Conservation (phyloP, 64 coral and sea anemone genomes). For the Cladopsammia gracilis region DNA sequence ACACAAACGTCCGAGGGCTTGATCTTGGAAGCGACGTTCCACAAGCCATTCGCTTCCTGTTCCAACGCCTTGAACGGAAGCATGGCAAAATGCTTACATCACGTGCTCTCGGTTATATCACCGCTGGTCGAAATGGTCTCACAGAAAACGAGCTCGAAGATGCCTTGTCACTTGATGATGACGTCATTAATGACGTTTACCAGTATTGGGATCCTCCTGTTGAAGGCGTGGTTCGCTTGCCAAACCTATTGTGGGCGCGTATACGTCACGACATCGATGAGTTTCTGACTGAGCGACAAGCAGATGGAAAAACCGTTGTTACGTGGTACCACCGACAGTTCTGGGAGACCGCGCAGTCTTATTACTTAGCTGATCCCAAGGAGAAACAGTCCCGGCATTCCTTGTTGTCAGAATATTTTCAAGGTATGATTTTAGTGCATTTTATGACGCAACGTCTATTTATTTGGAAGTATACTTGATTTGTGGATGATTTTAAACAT, state of each 20-base stretch:
- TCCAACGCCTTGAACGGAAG: constrained; percentile 87
- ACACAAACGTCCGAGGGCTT: constrained; percentile 72
- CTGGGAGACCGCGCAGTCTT: constrained; percentile 81
- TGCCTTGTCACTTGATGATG: constrained; percentile 86
- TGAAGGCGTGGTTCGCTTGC: constrained; percentile 85
- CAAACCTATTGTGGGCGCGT: constrained; percentile 91
- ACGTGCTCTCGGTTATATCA: constrained; percentile 80
- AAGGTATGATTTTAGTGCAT: constrained; percentile 19
- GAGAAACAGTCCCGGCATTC: constrained; percentile 73
- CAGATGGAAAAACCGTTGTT: constrained; percentile 84
- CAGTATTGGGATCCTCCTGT: constrained; percentile 97
- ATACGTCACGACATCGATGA: constrained; percentile 89
- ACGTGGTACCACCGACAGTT: constrained; percentile 94
- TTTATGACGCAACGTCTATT: too few relatives aligned
- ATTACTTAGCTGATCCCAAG: constrained; percentile 59
- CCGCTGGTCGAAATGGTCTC: constrained; percentile 79
- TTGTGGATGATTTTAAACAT: too few relatives aligned
- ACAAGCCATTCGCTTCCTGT: constrained; percentile 82
- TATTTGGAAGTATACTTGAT: too few relatives aligned
- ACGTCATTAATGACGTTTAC: constrained; percentile 94
- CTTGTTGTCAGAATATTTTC: constrained; percentile 87
- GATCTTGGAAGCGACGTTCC: constrained; percentile 78
- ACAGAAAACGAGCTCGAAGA: constrained; percentile 94
- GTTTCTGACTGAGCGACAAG: constrained; percentile 84
- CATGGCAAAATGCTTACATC: constrained; percentile 78